Percentiles rank a stretch among this genome's conserved stretches.
phyloP scores from a whole-genome alignment of 2,888 invertebrate genomes.

The Agrypnus murinus region DNA sequence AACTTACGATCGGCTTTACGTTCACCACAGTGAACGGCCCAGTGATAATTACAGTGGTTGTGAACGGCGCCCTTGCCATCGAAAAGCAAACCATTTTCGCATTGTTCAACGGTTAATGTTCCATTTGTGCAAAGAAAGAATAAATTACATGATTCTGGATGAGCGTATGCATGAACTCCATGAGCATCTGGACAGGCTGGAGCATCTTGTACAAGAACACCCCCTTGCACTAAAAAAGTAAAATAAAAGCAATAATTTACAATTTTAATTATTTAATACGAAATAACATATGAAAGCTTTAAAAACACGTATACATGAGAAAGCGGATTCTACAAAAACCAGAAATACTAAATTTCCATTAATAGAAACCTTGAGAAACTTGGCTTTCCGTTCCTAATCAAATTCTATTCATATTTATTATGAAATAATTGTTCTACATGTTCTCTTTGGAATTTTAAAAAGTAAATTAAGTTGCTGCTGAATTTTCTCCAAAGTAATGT shows the following conservation, averaged over 20 bases:
- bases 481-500: conserved; percentile 28
- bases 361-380: conserved; percentile 27
- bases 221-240: conserved; percentile 75
- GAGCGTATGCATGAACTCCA: conserved; percentile 89
- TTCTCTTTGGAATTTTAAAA: conserved; percentile 15
- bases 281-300: too few species aligned
- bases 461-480: conserved; percentile 26
- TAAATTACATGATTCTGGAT: conserved; percentile 90
- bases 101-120: conserved; percentile 90
- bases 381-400: conserved; percentile 9
- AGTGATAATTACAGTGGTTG: conserved; percentile 95
- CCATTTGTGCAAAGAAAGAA: conserved; percentile 96
- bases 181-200: conserved; percentile 88
- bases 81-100: conserved; percentile 93
- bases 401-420: conserved; percentile 1
- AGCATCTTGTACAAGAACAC: conserved; percentile 76
- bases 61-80: conserved; percentile 93
- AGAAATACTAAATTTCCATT: conserved; percentile 30
- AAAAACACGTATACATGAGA: neutral
- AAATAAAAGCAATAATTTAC: too few species aligned
- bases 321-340: conserved; percentile 11
- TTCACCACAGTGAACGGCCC: conserved; percentile 91
- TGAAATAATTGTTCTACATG: conserved; percentile 19
- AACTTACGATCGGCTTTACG: conserved; percentile 87
- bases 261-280: neutral